Evolutionary conservation across 1,140 invertebrate species (phyloP).

Genomic region (Dinothrombium tinctorium): DNA sequence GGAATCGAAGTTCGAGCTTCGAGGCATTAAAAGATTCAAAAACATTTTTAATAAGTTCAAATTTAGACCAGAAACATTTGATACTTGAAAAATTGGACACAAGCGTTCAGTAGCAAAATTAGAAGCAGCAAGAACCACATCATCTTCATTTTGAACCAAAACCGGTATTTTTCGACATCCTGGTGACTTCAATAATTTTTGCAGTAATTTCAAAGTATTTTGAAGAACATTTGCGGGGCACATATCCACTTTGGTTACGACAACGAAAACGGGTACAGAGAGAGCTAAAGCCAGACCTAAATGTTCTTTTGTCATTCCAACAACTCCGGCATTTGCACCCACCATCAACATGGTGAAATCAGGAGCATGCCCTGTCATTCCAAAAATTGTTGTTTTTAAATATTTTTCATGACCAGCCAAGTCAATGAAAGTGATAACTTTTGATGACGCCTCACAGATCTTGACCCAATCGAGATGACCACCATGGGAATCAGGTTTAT

Average conservation of each 20-base stretch:
- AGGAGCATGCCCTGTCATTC: slow-evolving; percentile 96
- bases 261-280: slow-evolving; percentile 96
- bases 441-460: slow-evolving; percentile 91
- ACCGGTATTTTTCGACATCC: slow-evolving; percentile 95
- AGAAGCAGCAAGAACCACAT: slow-evolving; percentile 91
- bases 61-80: slow-evolving; percentile 94
- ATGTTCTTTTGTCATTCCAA: slow-evolving; percentile 99
- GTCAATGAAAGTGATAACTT: slow-evolving; percentile 90
- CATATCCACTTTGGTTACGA: slow-evolving; percentile 75
- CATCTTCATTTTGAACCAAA: slow-evolving; percentile 75
- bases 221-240: slow-evolving; percentile 86
- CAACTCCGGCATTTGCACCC: slow-evolving; percentile 91
- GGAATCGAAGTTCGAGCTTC: slow-evolving; percentile 55
- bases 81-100: slow-evolving; percentile 97
- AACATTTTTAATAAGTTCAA: slow-evolving; percentile 85
- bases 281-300: slow-evolving; percentile 80
- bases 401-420: slow-evolving; percentile 95
- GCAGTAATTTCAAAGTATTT: slow-evolving; percentile 76
- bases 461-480: slow-evolving; percentile 94
- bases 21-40: slow-evolving; percentile 77
- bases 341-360: slow-evolving; percentile 99
- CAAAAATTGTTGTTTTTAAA: slow-evolving; percentile 89
- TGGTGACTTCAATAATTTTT: slow-evolving; percentile 82
- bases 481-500: slow-evolving; percentile 69
- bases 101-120: slow-evolving; percentile 95